These are phyloP conservation scores for Myripristis murdjan DNA, from an alignment of 2,797 vertebrate species.

Conservation along the genomic window DNA sequence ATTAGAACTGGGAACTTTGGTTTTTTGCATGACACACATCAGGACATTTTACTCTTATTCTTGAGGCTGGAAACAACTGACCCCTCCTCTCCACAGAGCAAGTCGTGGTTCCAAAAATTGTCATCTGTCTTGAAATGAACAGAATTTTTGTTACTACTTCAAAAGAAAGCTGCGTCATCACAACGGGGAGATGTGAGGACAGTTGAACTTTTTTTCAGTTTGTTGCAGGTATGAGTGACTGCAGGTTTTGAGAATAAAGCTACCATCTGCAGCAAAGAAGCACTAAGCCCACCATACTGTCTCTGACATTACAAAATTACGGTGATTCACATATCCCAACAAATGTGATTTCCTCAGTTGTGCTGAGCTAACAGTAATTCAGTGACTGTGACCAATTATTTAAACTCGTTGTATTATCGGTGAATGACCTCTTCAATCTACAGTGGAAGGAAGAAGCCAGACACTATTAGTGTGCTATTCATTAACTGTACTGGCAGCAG, in stretches of 20 bases:
- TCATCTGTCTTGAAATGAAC: not conserved
- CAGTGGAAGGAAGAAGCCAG: constrained; percentile 56
- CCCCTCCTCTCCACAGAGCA: not conserved
- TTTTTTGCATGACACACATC: not conserved
- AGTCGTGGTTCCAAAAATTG: not conserved
- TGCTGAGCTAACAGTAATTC: not conserved
- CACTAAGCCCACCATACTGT: constrained; percentile 1
- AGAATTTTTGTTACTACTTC: constrained; percentile 2
- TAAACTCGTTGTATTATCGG: constrained; percentile 19
- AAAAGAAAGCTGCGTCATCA: constrained; percentile 10
- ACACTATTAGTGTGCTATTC: constrained; percentile 78
- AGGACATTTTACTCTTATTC: not conserved
- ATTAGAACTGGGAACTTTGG: not conserved
- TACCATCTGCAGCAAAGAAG: constrained; percentile 10
- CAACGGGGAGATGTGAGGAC: not conserved
- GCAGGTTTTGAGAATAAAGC: constrained; percentile 10
- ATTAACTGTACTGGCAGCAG: constrained; percentile 81
- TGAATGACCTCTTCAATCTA: constrained; percentile 53
- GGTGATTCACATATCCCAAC: not conserved
- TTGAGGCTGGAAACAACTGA: not conserved
- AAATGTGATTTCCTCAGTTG: constrained; percentile 2
- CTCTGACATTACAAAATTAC: constrained; percentile 12
- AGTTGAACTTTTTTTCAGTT: constrained; percentile 3
- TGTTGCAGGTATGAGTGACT: constrained; percentile 3
- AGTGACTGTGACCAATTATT: constrained; percentile 1